Conservation (phyloP, 2,797 vertebrate species). For the Mallotus villosus region DNA sequence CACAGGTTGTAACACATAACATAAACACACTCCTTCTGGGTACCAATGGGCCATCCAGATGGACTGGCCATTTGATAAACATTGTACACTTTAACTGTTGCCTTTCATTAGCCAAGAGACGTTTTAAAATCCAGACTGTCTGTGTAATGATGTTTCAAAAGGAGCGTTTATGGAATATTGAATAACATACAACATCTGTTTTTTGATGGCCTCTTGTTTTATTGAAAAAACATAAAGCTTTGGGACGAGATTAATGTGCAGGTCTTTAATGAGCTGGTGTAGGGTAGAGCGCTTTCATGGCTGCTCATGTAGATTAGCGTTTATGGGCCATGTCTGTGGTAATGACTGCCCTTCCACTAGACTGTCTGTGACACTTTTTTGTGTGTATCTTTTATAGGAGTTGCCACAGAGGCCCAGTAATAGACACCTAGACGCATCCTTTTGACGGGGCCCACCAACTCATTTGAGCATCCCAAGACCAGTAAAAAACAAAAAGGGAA, state of each 20-base stretch:
- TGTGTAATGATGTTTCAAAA: conserved; percentile 67
- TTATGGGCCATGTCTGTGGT: conserved; percentile 70
- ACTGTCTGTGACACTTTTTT: conserved; percentile 71
- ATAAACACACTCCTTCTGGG: conserved; percentile 66
- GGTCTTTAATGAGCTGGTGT: conserved; percentile 75
- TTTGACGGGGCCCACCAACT: conserved; percentile 37
- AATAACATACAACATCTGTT: conserved; percentile 75
- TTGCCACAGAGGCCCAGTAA: conserved; percentile 56
- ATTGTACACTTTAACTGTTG: conserved; percentile 62
- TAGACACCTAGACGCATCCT: conserved; percentile 62
- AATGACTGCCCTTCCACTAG: conserved; percentile 65
- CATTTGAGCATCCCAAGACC: background rate
- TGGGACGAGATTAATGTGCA: conserved; percentile 71
- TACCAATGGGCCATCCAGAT: conserved; percentile 61
- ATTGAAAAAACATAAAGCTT: conserved; percentile 72
- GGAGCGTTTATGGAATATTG: conserved; percentile 69
- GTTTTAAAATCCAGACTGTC: conserved; percentile 59
- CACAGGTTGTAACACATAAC: conserved; percentile 63
- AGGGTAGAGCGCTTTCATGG: conserved; percentile 69
- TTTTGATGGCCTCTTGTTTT: conserved; percentile 69
- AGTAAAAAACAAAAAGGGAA: conserved; percentile 41
- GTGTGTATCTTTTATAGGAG: conserved; percentile 75
- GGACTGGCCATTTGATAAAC: conserved; percentile 66
- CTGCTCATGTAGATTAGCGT: conserved; percentile 68
- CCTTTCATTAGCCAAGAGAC: conserved; percentile 64